Conservation (phyloP, 1,140 invertebrate genomes). For the Pseudomyrmex dendroicus region DNA sequence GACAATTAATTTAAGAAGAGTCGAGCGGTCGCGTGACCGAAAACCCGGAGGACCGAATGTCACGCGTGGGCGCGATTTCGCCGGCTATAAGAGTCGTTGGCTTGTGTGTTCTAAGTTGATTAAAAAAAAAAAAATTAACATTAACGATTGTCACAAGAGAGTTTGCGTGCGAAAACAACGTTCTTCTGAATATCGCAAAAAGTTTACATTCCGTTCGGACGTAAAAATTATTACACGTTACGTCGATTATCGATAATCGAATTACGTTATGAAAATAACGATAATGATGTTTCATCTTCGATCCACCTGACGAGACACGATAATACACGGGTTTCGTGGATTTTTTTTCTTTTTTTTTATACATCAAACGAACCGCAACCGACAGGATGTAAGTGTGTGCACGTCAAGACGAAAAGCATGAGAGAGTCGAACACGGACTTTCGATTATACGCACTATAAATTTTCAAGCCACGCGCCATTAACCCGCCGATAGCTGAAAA, state of each 20-base stretch:
- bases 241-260: neutral
- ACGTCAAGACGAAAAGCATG: constrained; percentile 18
- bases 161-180: no score
- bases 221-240: no score
- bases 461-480: constrained; percentile 55
- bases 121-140: neutral
- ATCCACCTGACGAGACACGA: neutral
- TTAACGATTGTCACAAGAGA: neutral
- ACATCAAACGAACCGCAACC: neutral
- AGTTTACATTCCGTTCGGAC: no score
- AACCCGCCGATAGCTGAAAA: constrained; percentile 43
- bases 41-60: constrained; percentile 55
- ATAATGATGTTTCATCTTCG: neutral
- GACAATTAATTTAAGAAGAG: constrained; percentile 59
- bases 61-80: constrained; percentile 53
- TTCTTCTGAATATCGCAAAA: no score
- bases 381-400: constrained; percentile 23
- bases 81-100: constrained; percentile 25
- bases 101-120: constrained; percentile 3
- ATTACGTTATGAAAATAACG: constrained; percentile 1
- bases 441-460: constrained; percentile 54
- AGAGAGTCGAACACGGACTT: constrained; percentile 33
- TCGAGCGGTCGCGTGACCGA: constrained; percentile 68
- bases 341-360: neutral
- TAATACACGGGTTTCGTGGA: neutral